phyloP scores from a whole-genome alignment of 2,888 invertebrate genomes.

The Drosophila yooni region DNA sequence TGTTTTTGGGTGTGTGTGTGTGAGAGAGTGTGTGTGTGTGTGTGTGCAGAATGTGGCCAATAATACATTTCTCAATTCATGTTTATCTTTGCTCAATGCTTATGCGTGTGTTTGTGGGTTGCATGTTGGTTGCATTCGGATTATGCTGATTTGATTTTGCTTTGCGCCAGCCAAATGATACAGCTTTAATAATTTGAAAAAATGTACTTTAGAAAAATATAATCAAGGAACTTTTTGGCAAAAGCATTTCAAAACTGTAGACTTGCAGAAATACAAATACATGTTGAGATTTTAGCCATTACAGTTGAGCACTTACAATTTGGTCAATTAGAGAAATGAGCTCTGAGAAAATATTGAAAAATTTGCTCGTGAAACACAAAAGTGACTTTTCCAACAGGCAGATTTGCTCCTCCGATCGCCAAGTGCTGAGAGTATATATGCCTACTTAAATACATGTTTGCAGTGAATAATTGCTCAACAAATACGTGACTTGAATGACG shows the following conservation, averaged over 20 bases:
- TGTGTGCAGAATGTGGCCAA: slow-evolving; percentile 22
- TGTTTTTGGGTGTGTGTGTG: slow-evolving; percentile 8
- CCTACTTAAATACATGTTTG: background rate
- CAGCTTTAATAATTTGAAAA: slow-evolving; percentile 13
- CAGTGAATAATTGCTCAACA: slow-evolving; percentile 9
- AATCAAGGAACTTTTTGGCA: background rate
- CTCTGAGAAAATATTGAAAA: background rate
- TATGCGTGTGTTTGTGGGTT: background rate
- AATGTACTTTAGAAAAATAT: background rate
- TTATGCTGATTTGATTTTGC: slow-evolving; percentile 30
- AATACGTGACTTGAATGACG: slow-evolving; percentile 26
- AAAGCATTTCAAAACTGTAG: background rate
- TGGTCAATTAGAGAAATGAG: background rate
- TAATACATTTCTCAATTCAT: slow-evolving; percentile 34
- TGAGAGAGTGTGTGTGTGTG: slow-evolving; percentile 15
- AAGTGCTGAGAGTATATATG: slow-evolving; percentile 11
- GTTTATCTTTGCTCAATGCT: background rate
- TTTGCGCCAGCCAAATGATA: background rate
- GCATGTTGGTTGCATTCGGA: slow-evolving; percentile 6
- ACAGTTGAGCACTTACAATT: background rate
- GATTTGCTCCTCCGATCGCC: slow-evolving; percentile 19
- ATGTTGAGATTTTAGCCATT: background rate
- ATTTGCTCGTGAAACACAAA: background rate
- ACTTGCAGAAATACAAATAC: background rate
- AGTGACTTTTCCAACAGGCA: background rate